Percentiles rank a stretch among this genome's conserved stretches.
phyloP scores from a whole-genome alignment of 2,797 vertebrate species.

The Hydrophis major region DNA sequence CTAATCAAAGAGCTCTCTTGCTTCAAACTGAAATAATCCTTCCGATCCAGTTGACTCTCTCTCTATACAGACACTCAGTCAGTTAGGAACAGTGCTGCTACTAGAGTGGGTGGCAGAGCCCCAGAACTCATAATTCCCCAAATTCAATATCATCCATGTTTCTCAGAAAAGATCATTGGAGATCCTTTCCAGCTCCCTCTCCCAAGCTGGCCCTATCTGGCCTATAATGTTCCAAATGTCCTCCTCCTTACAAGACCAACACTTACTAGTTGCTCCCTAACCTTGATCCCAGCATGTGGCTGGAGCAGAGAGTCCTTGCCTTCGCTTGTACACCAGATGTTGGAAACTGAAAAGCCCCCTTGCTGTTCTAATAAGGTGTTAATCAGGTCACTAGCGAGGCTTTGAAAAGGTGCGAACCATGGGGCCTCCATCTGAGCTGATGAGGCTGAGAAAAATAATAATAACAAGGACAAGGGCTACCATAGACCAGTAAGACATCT shows the following conservation, averaged over 20 bases:
- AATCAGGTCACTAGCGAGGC: constrained; percentile 68
- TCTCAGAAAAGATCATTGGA: neutral
- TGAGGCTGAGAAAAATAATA: constrained; percentile 28
- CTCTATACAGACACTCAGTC: neutral
- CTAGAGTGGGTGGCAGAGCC: neutral
- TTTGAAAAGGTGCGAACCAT: constrained; percentile 64
- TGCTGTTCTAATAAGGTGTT: constrained; percentile 67
- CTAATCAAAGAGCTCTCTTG: neutral
- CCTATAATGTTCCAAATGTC: neutral
- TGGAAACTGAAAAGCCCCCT: constrained; percentile 61
- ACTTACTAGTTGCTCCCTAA: constrained; percentile 40
- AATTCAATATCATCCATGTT: neutral
- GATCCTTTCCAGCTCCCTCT: neutral
- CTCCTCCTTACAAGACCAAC: neutral
- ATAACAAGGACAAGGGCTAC: neutral
- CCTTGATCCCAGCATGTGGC: constrained; percentile 2
- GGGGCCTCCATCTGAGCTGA: constrained; percentile 65
- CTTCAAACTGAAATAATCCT: neutral
- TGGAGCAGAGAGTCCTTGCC: constrained; percentile 32
- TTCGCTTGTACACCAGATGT: constrained; percentile 68
- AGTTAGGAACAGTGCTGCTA: neutral
- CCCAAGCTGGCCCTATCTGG: neutral
- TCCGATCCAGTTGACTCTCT: neutral
- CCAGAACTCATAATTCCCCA: neutral
- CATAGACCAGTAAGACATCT: neutral